Conservation (phyloP, 2,113 vertebrate species). For the Euleptes europaea region DNA sequence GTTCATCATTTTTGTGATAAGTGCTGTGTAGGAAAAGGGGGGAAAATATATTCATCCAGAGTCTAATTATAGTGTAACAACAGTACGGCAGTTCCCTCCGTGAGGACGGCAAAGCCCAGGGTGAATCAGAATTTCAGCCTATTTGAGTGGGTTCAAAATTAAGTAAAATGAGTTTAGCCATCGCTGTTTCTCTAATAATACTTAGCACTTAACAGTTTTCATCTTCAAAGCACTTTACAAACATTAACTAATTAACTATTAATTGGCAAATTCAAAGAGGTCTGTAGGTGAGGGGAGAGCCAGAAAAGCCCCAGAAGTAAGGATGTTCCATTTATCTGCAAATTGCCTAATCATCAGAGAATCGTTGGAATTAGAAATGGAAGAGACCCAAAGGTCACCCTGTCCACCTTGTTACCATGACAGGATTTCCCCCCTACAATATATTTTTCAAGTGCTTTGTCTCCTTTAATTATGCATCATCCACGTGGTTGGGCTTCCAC, state of each 20-base stretch:
- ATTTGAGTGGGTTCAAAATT: constrained; percentile 71
- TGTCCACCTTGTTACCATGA: constrained; percentile 65
- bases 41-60: constrained; percentile 16
- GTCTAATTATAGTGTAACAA: constrained; percentile 63
- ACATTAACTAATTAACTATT: constrained; percentile 78
- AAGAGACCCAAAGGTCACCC: constrained; percentile 67
- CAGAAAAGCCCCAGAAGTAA: constrained; percentile 73
- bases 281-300: constrained; percentile 79
- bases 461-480: constrained; percentile 82
- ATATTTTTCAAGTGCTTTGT: constrained; percentile 74
- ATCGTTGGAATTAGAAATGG: constrained; percentile 75
- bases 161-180: constrained; percentile 74
- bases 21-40: constrained; percentile 51
- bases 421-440: constrained; percentile 67
- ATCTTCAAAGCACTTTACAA: constrained; percentile 77
- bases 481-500: constrained; percentile 77
- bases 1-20: constrained; percentile 55
- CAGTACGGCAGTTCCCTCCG: constrained; percentile 19
- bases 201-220: constrained; percentile 72
- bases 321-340: constrained; percentile 78
- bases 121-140: constrained; percentile 51
- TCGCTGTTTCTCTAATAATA: constrained; percentile 71
- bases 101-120: constrained; percentile 42
- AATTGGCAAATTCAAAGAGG: constrained; percentile 80
- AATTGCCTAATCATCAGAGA: constrained; percentile 81